Conservation (phyloP, 2,113 vertebrate species). For the Sapayoa aenigma region DNA sequence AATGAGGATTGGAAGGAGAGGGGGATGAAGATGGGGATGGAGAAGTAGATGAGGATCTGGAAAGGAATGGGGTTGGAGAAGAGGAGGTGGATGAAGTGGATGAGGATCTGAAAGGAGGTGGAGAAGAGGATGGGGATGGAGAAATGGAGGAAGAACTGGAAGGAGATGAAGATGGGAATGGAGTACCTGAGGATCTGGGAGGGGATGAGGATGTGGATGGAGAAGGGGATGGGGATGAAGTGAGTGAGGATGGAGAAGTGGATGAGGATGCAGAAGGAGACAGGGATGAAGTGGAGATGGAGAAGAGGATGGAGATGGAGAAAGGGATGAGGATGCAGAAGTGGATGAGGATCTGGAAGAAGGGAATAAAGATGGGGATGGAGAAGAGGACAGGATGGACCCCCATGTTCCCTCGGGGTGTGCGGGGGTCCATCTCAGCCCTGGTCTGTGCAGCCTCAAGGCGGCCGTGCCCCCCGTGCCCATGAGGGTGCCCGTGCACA, state of each 20-base stretch:
- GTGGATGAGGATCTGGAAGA: no score
- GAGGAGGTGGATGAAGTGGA: no score
- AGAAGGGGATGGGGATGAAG: no score
- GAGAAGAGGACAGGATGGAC: not conserved
- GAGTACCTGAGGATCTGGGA: no score
- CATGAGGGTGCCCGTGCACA: slow-evolving; percentile 88
- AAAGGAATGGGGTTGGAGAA: not conserved
- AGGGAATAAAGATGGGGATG: not conserved
- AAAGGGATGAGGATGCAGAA: no score
- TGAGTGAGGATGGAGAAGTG: no score
- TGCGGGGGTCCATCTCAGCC: no score
- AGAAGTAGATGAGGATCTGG: not conserved
- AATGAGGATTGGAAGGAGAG: not conserved
- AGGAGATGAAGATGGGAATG: not conserved
- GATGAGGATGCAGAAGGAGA: no score
- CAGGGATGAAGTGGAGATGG: no score
- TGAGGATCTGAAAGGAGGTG: not conserved
- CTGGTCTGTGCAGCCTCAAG: slow-evolving; percentile 67
- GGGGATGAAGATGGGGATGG: not conserved
- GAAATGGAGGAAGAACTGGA: no score
- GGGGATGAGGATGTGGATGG: no score
- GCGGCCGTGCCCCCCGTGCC: slow-evolving; percentile 74
- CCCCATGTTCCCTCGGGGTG: rapidly evolving
- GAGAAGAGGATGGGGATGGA: not conserved
- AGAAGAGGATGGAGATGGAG: no score